Conservation (phyloP, 2,888 invertebrate species). For the Cryptus armator region DNA sequence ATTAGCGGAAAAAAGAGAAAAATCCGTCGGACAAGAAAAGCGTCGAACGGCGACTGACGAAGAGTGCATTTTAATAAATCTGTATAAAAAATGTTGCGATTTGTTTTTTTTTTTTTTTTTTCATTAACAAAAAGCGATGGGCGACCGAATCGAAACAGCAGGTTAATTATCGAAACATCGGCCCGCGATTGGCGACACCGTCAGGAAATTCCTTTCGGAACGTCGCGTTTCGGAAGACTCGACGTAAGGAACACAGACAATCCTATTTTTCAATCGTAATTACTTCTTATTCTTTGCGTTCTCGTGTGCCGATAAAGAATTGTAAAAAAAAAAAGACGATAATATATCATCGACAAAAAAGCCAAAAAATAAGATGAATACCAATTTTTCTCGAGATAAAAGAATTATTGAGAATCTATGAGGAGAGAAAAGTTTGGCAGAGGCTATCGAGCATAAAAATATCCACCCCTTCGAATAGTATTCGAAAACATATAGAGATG, state of each 20-base stretch:
- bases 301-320: background rate
- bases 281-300: too few species aligned
- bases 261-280: too few species aligned
- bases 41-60: too few species aligned
- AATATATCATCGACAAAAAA: background rate
- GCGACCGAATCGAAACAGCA: background rate
- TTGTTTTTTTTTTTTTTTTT: background rate
- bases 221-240: background rate
- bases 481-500: background rate
- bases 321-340: background rate
- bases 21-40: too few species aligned
- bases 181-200: background rate
- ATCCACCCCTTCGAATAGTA: background rate
- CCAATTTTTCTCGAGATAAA: background rate
- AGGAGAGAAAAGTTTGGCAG: conserved; percentile 8
- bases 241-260: background rate
- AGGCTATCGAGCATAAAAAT: background rate
- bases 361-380: background rate
- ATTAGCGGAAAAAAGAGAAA: too few species aligned
- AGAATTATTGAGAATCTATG: background rate
- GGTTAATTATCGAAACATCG: background rate
- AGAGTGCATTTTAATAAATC: too few species aligned
- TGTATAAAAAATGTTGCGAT: too few species aligned
- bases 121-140: background rate
- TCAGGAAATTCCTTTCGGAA: background rate